These are phyloP conservation scores for Psittacula derbiana DNA, from an alignment of 2,797 vertebrate genomes.

Conservation along the genomic window DNA sequence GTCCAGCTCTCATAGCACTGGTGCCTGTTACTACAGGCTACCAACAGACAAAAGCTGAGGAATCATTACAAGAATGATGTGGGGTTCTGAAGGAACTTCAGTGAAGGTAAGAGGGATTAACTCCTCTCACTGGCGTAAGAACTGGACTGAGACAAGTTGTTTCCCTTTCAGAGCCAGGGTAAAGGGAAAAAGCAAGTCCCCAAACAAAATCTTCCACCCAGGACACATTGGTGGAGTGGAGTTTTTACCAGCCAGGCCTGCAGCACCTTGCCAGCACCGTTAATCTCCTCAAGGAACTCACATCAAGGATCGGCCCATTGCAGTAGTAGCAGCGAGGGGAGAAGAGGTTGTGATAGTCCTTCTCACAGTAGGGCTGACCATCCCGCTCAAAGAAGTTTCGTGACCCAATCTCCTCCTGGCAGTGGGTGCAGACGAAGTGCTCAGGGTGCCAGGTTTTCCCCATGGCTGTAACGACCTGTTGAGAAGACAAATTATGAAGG, in stretches of 20 bases:
- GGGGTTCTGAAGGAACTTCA: not conserved
- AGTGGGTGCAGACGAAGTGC: slow-evolving; percentile 96
- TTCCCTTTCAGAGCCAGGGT: not conserved
- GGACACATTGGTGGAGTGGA: not conserved
- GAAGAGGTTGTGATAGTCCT: slow-evolving; percentile 93
- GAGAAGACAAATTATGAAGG: slow-evolving; percentile 23
- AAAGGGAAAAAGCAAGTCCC: not conserved
- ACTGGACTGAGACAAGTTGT: not conserved
- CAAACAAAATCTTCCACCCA: not conserved
- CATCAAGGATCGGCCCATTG: slow-evolving; percentile 90
- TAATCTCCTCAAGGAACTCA: slow-evolving; percentile 69
- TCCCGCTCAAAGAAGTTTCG: slow-evolving; percentile 95
- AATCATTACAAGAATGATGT: not conserved
- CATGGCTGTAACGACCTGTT: slow-evolving; percentile 95
- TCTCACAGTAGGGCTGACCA: slow-evolving; percentile 93
- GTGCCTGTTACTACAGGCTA: not conserved
- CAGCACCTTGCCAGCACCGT: not conserved
- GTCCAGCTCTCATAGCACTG: not conserved
- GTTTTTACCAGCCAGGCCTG: not conserved
- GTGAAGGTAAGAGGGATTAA: not conserved
- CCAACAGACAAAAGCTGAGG: not conserved
- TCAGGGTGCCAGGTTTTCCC: slow-evolving; percentile 95
- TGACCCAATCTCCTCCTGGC: slow-evolving; percentile 95
- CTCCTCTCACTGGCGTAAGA: not conserved
- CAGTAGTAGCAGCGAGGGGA: slow-evolving; percentile 95